A percentile compares a stretch with the other conserved stretches of the same genome.
These are phyloP conservation scores for Nannoperca obscura DNA, from an alignment of 2,797 vertebrate genomes.

Conservation along the genomic window DNA sequence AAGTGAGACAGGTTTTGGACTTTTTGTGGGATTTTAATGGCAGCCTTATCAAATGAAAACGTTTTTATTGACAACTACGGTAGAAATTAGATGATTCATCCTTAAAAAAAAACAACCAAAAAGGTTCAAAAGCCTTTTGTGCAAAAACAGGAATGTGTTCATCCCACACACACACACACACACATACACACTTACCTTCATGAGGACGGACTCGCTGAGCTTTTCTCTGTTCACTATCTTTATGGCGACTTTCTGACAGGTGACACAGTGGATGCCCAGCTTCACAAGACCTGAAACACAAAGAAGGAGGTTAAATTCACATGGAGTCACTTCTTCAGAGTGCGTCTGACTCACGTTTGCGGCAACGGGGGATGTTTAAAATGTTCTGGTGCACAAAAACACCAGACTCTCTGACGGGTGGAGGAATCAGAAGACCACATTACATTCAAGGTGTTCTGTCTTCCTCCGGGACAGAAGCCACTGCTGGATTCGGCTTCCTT, in stretches of 20 bases:
- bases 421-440: neutral
- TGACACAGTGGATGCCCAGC: conserved; percentile 93
- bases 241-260: conserved; percentile 94
- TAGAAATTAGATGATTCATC: neutral
- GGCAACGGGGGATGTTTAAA: neutral
- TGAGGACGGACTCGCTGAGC: conserved; percentile 93
- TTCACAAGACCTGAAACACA: conserved; percentile 91
- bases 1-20: neutral
- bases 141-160: neutral
- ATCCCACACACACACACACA: neutral
- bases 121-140: neutral
- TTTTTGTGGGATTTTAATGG: neutral
- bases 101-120: neutral
- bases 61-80: too few species aligned
- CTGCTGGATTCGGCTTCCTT: neutral
- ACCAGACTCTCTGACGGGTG: neutral
- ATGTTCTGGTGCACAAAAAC: neutral
- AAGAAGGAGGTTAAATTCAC: neutral
- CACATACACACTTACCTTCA: conserved; percentile 88
- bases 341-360: neutral
- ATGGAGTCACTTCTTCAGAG: neutral
- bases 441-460: conserved; percentile 3
- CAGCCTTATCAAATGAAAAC: too few species aligned
- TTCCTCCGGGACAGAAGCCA: neutral
- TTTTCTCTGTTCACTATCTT: conserved; percentile 97